Evolutionary conservation across 2,888 invertebrate genomes (phyloP).

Genomic region (Emmelina monodactyla): DNA sequence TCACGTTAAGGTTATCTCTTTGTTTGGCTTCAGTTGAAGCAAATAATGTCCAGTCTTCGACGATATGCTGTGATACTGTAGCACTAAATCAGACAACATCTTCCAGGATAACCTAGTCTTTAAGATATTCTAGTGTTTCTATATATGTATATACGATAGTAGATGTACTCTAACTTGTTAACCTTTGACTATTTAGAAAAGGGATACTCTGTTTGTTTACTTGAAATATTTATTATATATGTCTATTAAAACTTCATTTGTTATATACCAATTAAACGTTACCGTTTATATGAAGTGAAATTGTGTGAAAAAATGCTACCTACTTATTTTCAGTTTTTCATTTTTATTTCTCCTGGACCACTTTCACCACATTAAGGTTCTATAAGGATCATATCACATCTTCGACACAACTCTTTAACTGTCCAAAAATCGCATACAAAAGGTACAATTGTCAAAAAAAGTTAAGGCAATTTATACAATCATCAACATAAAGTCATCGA

Average conservation of each 20-base stretch:
- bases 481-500: too few relatives aligned
- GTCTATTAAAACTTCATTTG: constrained; percentile 41
- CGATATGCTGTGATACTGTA: constrained; percentile 62
- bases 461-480: too few relatives aligned
- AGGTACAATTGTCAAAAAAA: too few relatives aligned
- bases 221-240: constrained; percentile 46
- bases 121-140: constrained; percentile 59
- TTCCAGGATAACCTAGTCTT: constrained; percentile 54
- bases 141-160: constrained; percentile 52
- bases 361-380: too few relatives aligned
- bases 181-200: constrained; percentile 52
- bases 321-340: constrained; percentile 66
- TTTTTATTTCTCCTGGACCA: constrained; percentile 61
- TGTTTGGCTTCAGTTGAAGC: too few relatives aligned
- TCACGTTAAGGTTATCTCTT: too few relatives aligned
- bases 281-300: constrained; percentile 54
- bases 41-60: constrained; percentile 42
- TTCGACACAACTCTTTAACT: too few relatives aligned
- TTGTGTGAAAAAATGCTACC: constrained; percentile 63
- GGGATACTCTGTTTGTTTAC: constrained; percentile 48
- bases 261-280: constrained; percentile 49
- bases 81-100: constrained; percentile 54
- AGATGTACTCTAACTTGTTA: constrained; percentile 54
- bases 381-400: too few relatives aligned
- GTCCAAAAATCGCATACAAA: too few relatives aligned